These are phyloP conservation scores for Chelonia mydas DNA, from an alignment of 2,797 vertebrate genomes.

Conservation along the genomic window DNA sequence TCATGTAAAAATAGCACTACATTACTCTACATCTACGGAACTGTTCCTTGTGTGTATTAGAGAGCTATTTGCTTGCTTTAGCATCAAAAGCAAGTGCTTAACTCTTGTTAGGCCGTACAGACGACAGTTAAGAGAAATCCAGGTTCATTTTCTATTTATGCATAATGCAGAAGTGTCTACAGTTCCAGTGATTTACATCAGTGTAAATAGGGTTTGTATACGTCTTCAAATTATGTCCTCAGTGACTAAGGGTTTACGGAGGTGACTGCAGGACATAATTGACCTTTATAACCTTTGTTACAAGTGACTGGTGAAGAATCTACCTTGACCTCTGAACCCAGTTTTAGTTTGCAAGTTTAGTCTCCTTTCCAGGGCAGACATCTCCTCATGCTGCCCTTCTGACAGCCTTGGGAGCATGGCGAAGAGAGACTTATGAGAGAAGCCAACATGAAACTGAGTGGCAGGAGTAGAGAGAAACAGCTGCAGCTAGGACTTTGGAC, in stretches of 20 bases:
- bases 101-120: background rate
- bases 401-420: background rate
- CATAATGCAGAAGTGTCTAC: background rate
- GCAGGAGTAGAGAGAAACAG: background rate
- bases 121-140: background rate
- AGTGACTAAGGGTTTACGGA: background rate
- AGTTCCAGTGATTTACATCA: background rate
- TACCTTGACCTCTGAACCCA: background rate
- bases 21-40: rapidly evolving
- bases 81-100: background rate
- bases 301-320: background rate
- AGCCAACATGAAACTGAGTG: background rate
- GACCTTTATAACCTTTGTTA: background rate
- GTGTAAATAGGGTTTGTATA: background rate
- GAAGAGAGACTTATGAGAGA: background rate
- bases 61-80: background rate
- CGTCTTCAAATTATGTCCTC: background rate
- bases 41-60: rapidly evolving
- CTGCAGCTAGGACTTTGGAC: background rate
- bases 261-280: background rate
- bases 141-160: background rate
- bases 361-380: rapidly evolving
- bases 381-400: background rate
- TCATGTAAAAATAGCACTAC: background rate
- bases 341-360: background rate